phyloP scores from a whole-genome alignment of 2,888 invertebrate genomes.

The Serripes groenlandicus region DNA sequence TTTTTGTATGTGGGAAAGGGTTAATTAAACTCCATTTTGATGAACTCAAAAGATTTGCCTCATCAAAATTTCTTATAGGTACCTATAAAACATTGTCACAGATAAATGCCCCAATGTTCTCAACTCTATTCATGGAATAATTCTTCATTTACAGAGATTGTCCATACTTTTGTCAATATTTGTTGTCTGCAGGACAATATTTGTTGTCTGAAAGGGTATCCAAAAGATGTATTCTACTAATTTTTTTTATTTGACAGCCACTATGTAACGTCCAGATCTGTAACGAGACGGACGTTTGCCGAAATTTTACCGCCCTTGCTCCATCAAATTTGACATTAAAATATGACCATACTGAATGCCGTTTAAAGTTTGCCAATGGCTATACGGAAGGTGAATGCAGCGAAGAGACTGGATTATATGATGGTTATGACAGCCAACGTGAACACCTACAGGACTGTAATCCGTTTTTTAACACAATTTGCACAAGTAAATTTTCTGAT shows the following conservation, averaged over 20 bases:
- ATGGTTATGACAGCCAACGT: slow-evolving; percentile 44
- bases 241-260: slow-evolving; percentile 40
- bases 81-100: too few relatives aligned
- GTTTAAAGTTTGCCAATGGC: slow-evolving; percentile 42
- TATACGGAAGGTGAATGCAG: slow-evolving; percentile 25
- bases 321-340: neutral
- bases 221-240: too few relatives aligned
- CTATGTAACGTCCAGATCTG: slow-evolving; percentile 47
- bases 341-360: slow-evolving; percentile 12
- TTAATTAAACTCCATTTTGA: too few relatives aligned
- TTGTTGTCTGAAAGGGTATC: too few relatives aligned
- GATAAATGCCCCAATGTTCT: too few relatives aligned
- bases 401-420: slow-evolving; percentile 35
- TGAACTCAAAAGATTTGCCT: too few relatives aligned
- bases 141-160: too few relatives aligned
- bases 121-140: too few relatives aligned
- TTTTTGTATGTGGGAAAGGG: too few relatives aligned
- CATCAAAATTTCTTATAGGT: too few relatives aligned
- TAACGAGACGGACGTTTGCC: slow-evolving; percentile 33
- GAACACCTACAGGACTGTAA: slow-evolving; percentile 50
- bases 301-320: neutral
- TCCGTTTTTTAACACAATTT: slow-evolving; percentile 58
- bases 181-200: too few relatives aligned
- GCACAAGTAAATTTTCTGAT: slow-evolving; percentile 43
- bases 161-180: too few relatives aligned